A percentile compares a stretch with the other conserved stretches of the same genome.
Evolutionary conservation across 1,140 invertebrate genomes (phyloP).

Genomic region (Tetraneura akinire): DNA sequence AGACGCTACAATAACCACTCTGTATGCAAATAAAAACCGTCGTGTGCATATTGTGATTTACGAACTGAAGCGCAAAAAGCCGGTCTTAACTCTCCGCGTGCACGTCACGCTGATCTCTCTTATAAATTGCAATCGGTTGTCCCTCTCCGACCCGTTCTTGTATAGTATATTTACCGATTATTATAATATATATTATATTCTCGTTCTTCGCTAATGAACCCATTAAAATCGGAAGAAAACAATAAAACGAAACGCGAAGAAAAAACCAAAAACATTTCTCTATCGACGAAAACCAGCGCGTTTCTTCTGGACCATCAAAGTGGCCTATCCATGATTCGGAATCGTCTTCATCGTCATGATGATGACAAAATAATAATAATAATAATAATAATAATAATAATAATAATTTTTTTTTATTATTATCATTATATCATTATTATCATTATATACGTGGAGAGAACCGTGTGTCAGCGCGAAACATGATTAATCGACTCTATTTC

Average conservation of each 20-base stretch:
- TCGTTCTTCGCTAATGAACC: constrained; percentile 39
- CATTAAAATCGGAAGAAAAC: constrained; percentile 36
- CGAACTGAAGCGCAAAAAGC: background rate
- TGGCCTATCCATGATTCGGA: constrained; percentile 4
- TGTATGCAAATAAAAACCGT: too few species aligned
- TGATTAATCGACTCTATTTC: constrained; percentile 41
- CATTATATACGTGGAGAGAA: background rate
- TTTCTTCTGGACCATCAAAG: too few species aligned
- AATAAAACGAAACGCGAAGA: background rate
- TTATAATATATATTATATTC: too few species aligned
- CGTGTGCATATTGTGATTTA: background rate
- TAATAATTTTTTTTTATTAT: too few species aligned
- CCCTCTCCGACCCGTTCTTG: too few species aligned
- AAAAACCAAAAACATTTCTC: background rate
- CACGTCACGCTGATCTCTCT: background rate
- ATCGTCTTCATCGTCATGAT: background rate
- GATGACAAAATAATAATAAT: too few species aligned
- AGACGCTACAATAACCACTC: too few species aligned
- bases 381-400: too few species aligned
- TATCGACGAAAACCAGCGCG: background rate
- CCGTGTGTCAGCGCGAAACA: constrained; percentile 43
- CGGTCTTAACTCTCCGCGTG: background rate
- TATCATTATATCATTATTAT: background rate
- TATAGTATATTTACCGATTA: too few species aligned
- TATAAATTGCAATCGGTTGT: background rate